Conservation (phyloP, 2,888 invertebrate species). For the Platycnemis pennipes region DNA sequence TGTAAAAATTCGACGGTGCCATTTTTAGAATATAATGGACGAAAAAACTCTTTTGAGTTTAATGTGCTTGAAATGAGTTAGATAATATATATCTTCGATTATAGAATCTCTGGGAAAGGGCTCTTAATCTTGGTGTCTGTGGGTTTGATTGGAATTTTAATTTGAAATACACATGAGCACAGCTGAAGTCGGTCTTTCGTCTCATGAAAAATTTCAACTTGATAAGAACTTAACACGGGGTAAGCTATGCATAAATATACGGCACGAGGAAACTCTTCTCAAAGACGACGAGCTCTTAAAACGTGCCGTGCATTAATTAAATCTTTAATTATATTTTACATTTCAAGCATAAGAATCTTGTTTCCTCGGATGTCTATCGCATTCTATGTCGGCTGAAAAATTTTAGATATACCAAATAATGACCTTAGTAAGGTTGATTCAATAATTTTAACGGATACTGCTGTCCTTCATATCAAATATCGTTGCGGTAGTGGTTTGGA, state of each 20-base stretch:
- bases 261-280: background rate
- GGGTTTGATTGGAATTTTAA: conserved; percentile 50
- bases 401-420: too few species aligned
- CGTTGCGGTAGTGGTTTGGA: too few species aligned
- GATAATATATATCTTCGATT: conserved; percentile 23
- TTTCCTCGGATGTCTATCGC: too few species aligned
- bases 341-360: too few species aligned
- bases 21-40: conserved; percentile 24
- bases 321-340: background rate
- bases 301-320: background rate
- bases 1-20: background rate
- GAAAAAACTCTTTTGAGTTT: conserved; percentile 44
- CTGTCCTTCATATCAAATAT: too few species aligned
- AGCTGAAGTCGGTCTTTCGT: background rate
- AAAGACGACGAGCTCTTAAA: background rate
- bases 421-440: too few species aligned
- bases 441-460: too few species aligned
- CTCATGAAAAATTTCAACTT: background rate
- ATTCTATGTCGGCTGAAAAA: too few species aligned
- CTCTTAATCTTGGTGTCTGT: conserved; percentile 21
- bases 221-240: background rate
- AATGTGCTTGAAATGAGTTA: background rate
- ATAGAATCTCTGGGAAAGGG: background rate
- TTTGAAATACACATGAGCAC: background rate
- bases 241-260: background rate